Evolutionary conservation across 2,888 invertebrate genomes (phyloP).

Genomic region (Cabera pusaria): DNA sequence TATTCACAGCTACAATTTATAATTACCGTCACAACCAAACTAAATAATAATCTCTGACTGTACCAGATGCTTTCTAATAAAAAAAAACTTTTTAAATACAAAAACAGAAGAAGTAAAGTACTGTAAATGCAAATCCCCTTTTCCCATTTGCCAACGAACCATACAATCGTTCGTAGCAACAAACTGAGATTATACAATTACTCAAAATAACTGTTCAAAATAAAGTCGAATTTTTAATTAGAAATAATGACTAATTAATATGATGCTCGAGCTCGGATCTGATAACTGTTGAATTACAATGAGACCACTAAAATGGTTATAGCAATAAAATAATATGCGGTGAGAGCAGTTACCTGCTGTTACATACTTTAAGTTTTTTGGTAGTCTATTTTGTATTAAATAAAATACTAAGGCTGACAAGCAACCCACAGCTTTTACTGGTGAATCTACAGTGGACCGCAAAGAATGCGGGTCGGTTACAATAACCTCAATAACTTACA

Average conservation of each 20-base stretch:
- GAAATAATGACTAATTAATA: conserved; percentile 57
- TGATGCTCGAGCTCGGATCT: conserved; percentile 50
- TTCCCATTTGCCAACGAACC: conserved; percentile 21
- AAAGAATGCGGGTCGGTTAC: too few relatives aligned
- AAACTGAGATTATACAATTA: conserved; percentile 12
- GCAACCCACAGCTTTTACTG: too few relatives aligned
- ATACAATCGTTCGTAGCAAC: conserved; percentile 19
- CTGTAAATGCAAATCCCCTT: conserved; percentile 24
- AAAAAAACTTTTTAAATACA: conserved; percentile 1
- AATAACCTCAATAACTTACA: too few relatives aligned
- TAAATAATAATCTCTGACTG: too few relatives aligned
- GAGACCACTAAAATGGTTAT: conserved; percentile 35
- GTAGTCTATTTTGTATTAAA: too few relatives aligned
- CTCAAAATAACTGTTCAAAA: conserved; percentile 38
- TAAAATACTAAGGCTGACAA: too few relatives aligned
- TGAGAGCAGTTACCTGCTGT: conserved; percentile 21
- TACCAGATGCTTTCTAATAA: too few relatives aligned
- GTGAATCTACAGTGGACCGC: too few relatives aligned
- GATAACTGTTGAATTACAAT: conserved; percentile 50
- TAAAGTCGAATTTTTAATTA: conserved; percentile 52
- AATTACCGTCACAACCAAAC: too few relatives aligned
- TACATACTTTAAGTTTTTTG: too few relatives aligned
- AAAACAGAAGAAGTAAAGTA: conserved; percentile 7
- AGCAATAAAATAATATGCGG: conserved; percentile 32
- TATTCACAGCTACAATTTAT: too few relatives aligned